A percentile compares a stretch with the other conserved stretches of the same genome.
Conservation (phyloP, 2,888 invertebrate genomes). For the Disparrhopalites patrizii region DNA sequence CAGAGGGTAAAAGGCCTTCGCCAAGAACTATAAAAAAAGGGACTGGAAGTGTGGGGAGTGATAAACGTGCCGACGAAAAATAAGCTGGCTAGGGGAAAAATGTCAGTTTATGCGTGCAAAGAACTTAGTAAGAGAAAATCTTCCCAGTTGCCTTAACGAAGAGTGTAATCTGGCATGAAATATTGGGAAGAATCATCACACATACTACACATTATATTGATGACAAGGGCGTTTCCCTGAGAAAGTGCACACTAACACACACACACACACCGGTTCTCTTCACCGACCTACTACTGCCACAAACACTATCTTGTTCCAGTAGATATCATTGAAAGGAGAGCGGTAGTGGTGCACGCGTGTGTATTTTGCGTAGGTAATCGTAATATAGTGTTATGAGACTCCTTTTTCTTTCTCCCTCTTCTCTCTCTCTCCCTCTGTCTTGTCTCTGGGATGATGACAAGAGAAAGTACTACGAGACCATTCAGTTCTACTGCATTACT, state of each 20-base stretch:
- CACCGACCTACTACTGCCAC: background rate
- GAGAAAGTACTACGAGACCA: no score
- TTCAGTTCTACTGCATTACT: no score
- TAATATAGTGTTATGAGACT: conserved; percentile 15
- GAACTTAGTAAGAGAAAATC: conserved; percentile 6
- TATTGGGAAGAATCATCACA: conserved; percentile 16
- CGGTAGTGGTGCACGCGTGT: no score
- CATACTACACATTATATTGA: conserved; percentile 25
- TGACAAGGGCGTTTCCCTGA: conserved; percentile 31
- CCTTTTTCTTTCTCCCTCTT: no score
- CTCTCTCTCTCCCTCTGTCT: background rate
- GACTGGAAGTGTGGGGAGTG: no score
- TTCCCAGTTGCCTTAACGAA: conserved; percentile 11
- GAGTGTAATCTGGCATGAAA: conserved; percentile 21
- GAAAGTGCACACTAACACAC: no score
- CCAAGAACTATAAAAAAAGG: no score
- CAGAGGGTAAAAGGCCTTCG: no score
- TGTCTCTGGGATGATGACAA: background rate
- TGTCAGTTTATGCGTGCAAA: conserved; percentile 15
- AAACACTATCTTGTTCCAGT: no score
- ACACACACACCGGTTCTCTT: background rate
- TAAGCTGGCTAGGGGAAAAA: conserved; percentile 20
- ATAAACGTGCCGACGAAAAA: conserved; percentile 12
- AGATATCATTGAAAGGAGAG: no score
- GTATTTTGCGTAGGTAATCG: conserved; percentile 8